These are phyloP conservation scores for Mesembrinibis cayennensis DNA, from an alignment of 2,113 vertebrate species.

Conservation along the genomic window DNA sequence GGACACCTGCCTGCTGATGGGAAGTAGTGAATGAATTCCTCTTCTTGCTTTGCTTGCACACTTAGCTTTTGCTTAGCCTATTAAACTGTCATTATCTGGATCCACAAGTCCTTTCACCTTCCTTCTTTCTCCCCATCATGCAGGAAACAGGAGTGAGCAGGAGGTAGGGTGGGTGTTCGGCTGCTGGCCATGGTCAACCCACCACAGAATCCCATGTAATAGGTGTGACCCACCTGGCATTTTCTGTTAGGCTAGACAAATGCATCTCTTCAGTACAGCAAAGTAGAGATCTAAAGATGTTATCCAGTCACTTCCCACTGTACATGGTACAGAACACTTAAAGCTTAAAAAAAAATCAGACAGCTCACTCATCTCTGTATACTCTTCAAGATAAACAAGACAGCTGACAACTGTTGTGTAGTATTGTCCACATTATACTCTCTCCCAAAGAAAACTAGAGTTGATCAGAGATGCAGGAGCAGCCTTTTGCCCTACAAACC, in stretches of 20 bases:
- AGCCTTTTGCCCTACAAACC: not conserved
- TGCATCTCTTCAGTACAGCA: not conserved
- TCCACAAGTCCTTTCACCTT: not conserved
- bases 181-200: not conserved
- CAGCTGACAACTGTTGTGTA: not conserved
- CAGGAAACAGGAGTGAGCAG: accelerated
- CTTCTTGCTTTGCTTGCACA: not conserved
- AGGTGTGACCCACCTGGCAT: not conserved
- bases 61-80: not conserved
- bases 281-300: not conserved
- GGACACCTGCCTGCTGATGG: not conserved
- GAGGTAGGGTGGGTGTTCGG: not conserved
- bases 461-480: not conserved
- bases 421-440: not conserved
- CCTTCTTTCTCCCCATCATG: not conserved
- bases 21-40: not conserved
- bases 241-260: not conserved
- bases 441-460: not conserved
- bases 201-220: not conserved
- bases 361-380: not conserved
- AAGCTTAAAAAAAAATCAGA: not conserved
- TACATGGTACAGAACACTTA: not conserved
- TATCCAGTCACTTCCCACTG: not conserved
- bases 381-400: not conserved
- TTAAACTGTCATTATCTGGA: not conserved